Evolutionary conservation across 2,888 invertebrate species (phyloP).

Genomic region (Drosophila sordidapex): DNA sequence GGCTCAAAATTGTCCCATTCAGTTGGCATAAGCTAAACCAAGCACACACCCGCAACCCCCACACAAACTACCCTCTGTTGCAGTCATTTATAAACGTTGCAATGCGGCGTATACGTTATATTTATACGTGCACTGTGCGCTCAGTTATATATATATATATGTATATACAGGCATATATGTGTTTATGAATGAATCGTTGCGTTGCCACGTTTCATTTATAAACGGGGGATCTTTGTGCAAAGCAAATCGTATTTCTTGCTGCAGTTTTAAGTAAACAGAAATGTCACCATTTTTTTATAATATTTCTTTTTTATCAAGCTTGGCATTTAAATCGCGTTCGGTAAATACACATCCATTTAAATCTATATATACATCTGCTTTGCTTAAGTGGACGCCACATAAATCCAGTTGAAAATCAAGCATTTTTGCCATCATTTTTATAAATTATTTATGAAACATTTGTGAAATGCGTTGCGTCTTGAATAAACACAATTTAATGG

Average conservation of each 20-base stretch:
- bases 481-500: constrained; percentile 3
- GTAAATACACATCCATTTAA: constrained; percentile 45
- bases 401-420: neutral
- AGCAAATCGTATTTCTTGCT: constrained; percentile 62
- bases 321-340: constrained; percentile 50
- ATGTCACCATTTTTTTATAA: constrained; percentile 45
- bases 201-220: constrained; percentile 58
- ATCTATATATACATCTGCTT: neutral
- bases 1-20: constrained; percentile 64
- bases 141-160: constrained; percentile 12
- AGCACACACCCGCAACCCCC: neutral
- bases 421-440: neutral
- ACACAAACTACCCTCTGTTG: constrained; percentile 14
- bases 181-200: constrained; percentile 22
- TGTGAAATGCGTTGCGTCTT: neutral
- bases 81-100: constrained; percentile 69
- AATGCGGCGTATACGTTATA: constrained; percentile 53
- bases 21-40: constrained; percentile 61
- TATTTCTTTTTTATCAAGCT: neutral
- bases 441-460: neutral
- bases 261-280: constrained; percentile 68
- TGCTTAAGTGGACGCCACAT: neutral
- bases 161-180: constrained; percentile 4
- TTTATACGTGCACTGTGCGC: neutral
- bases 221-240: constrained; percentile 49